Evolutionary conservation across 2,797 vertebrate species (phyloP), one percentile per base, ranked within the genome.

Genomic region (Neopelma chrysocephalum): DNA sequence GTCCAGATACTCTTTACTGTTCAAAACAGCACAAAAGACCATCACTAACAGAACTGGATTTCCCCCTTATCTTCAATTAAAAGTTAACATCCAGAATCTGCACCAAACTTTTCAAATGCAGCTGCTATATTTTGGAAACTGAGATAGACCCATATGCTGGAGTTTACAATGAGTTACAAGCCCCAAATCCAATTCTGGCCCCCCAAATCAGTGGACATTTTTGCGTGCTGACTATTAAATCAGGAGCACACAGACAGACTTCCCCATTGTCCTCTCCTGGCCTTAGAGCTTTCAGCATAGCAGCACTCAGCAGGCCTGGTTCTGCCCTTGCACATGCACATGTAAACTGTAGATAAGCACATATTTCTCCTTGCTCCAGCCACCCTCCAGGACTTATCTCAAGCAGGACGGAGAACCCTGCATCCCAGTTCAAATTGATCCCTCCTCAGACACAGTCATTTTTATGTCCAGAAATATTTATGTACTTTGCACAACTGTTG

Each of bases 401-500:
- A 95, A 82, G 78, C 60, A 72, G 72, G 81, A 95, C 10, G 5
- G 45, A 45, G 75, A 96, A 73, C 68, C 25, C 53, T 78, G 53
- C 77, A 89, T n/a, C 77, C 40, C 78, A 93, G 79, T 36, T 82
- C 85, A 89, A 60, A 40, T 0, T 14, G 69, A 83, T 75, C n/a
- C 72, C 83, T 91, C 66, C 50, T 86, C 86, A 94, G 81, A 96
- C 94, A 96, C 45, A 90, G 82, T 71, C 31, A 94, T 71, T 96
- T 96, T 94, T 95, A 96, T 97, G 89, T 93, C 69, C 90, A 84
- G 95, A 90, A 97, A 95, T 94, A 97, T 93, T 96, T 97, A 96
- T 97, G 75, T 94, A 96, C 93, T 97, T 96, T 97, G 78, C 92
- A 93, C 90, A 93, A 93, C 84, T 7, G 43, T 60, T 97, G 96